Percentiles rank a stretch among this genome's conserved stretches.
Evolutionary conservation across 2,797 vertebrate species (phyloP).

Genomic region (Pangasius sanitwongsei): DNA sequence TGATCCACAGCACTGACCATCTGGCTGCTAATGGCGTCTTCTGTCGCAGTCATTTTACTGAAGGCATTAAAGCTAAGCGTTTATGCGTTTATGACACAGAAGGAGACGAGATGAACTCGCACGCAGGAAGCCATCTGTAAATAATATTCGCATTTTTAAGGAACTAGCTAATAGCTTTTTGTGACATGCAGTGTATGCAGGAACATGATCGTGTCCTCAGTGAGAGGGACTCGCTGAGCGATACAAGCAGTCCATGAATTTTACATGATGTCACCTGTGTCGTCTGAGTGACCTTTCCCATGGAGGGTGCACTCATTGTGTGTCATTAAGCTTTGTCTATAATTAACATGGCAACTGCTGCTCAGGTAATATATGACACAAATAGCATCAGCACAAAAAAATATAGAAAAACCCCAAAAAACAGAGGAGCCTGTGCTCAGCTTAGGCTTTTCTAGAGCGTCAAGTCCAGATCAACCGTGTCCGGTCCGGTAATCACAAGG

Average conservation of each 20-base stretch:
- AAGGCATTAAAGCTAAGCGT: constrained; percentile 6
- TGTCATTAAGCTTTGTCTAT: constrained; percentile 6
- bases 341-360: constrained; percentile 1
- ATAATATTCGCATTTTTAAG: constrained; percentile 1
- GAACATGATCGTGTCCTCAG: constrained; percentile 31
- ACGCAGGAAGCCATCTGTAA: constrained; percentile 8
- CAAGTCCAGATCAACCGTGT: not conserved
- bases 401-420: not conserved
- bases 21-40: constrained; percentile 35
- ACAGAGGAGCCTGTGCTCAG: not conserved
- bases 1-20: constrained; percentile 18
- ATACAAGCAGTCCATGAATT: constrained; percentile 39
- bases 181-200: not conserved
- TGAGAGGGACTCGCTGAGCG: constrained; percentile 19
- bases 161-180: constrained; percentile 17
- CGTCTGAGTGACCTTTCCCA: constrained; percentile 29
- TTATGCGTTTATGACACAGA: constrained; percentile 19
- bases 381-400: not conserved
- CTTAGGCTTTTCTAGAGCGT: constrained; percentile 33
- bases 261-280: constrained; percentile 24
- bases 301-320: not conserved
- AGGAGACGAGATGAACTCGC: constrained; percentile 1
- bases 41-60: constrained; percentile 28
- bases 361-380: not conserved
- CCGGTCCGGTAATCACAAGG: constrained; percentile 25